A percentile compares a stretch with the other conserved stretches of the same genome.
Conservation (phyloP, 1,140 invertebrate genomes). For the Colletes latitarsis region DNA sequence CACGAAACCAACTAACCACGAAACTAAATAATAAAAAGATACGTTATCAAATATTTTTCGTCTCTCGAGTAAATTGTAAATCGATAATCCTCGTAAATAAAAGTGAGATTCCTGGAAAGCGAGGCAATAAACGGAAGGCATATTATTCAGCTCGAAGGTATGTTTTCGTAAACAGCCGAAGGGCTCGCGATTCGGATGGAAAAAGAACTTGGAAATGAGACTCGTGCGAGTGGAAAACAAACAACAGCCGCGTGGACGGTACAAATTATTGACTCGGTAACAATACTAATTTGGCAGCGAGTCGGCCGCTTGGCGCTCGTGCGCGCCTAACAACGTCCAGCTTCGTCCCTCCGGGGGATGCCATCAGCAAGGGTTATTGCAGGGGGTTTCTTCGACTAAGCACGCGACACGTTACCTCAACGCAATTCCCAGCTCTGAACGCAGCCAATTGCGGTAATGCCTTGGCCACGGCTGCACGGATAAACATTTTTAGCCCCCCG, state of each 20-base stretch:
- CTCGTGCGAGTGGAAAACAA: conserved; percentile 13
- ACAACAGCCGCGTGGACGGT: conserved; percentile 1
- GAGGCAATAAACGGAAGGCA: no score
- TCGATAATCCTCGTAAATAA: no score
- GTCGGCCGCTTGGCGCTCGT: conserved; percentile 10
- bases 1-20: no score
- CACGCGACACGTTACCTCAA: conserved; percentile 39
- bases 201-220: not conserved
- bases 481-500: conserved; percentile 39
- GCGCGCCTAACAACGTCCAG: conserved; percentile 25
- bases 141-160: not conserved
- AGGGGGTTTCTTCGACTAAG: conserved; percentile 42
- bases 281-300: conserved; percentile 50
- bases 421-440: conserved; percentile 50
- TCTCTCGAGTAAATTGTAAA: no score
- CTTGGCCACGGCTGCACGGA: conserved; percentile 20
- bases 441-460: conserved; percentile 62
- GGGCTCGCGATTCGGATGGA: not conserved
- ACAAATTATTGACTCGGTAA: conserved; percentile 40
- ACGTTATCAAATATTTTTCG: no score
- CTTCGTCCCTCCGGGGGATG: conserved; percentile 30
- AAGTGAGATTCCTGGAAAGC: no score
- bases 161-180: conserved; percentile 23
- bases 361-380: conserved; percentile 50
- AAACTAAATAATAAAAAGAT: no score